Percentiles rank a stretch among this genome's conserved stretches.
phyloP scores from a whole-genome alignment of 2,113 vertebrate genomes.

The Upupa epops region DNA sequence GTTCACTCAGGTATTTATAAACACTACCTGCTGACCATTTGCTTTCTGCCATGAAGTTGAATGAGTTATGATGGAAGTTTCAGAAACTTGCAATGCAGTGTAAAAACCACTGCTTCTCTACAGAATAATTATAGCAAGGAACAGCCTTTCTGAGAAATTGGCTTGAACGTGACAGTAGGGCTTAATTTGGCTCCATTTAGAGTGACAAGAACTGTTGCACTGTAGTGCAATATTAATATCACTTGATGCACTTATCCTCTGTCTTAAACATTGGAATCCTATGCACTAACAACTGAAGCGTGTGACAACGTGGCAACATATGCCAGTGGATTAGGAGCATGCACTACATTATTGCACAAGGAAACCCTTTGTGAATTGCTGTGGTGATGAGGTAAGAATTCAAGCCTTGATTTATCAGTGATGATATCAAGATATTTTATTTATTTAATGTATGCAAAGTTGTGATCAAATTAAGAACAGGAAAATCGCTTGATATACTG shows the following conservation, averaged over 20 bases:
- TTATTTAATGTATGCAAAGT: background rate
- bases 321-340: background rate
- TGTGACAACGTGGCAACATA: background rate
- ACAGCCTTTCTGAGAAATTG: background rate
- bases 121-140: background rate
- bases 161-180: background rate
- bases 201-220: background rate
- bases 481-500: background rate
- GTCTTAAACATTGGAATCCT: background rate
- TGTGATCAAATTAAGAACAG: background rate
- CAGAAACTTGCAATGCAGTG: background rate
- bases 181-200: background rate
- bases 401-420: background rate
- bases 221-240: background rate
- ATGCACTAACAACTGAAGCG: background rate
- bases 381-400: background rate
- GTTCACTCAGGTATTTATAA: background rate
- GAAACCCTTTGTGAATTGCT: background rate
- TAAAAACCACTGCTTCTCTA: background rate
- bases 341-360: background rate
- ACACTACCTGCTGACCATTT: background rate
- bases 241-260: background rate
- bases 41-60: background rate
- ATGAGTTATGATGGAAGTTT: background rate
- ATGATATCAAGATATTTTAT: background rate